Base-by-base conservation (phyloP, 1,140 invertebrate species). In the Amyelois transitella region DNA sequence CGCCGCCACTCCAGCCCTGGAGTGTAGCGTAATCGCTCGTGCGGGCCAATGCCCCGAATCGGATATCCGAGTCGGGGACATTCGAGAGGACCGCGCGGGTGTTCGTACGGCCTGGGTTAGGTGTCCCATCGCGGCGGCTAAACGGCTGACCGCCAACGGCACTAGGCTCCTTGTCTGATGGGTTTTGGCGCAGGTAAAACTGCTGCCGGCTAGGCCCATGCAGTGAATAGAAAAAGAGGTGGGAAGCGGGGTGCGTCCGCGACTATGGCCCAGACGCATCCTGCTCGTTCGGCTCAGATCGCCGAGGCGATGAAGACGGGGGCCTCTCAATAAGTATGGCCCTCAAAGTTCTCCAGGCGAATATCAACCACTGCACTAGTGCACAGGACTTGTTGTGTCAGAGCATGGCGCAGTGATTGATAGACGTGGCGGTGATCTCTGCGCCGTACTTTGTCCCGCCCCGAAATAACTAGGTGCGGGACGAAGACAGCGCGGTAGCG, bases 301-400 rank as follows among this genome's bases (percentile, higher is more conserved):
- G 14, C n/a, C 19, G 43, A 28, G 17, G 6, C 12, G 25, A 18
- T 28, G 18, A 17, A 14, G 22, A 18, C 7, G 24, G 22, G n/a
- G 25, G 49, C 2, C 14, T 25, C n/a, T 18, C 45, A 45, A 45
- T 28, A 44, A 32, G 32, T n/a, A 18, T 12, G 25, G 20, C 17
- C 8, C 47, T 51, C 14, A 24, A 24, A 7, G 1, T 51, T 22
- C 43, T 58, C 4, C 47, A 60, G 32, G 17, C 22, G 22, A 58
- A 62, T 21, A 18, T 62, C 12, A 53, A 64, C 49, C 43, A 56
- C 22, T 55, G 22, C 10, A 22, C 53, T 20, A 10, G n/a, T 1
- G 51, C 60, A 0, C 62, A 64, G 24, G 57, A 64, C 32, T n/a
- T 64, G 0, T 17, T 64, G 2, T 7, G 44, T 1, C 62, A 64